These are phyloP conservation scores for Acleris sparsana DNA, from an alignment of 2,888 invertebrate species.

Conservation along the genomic window DNA sequence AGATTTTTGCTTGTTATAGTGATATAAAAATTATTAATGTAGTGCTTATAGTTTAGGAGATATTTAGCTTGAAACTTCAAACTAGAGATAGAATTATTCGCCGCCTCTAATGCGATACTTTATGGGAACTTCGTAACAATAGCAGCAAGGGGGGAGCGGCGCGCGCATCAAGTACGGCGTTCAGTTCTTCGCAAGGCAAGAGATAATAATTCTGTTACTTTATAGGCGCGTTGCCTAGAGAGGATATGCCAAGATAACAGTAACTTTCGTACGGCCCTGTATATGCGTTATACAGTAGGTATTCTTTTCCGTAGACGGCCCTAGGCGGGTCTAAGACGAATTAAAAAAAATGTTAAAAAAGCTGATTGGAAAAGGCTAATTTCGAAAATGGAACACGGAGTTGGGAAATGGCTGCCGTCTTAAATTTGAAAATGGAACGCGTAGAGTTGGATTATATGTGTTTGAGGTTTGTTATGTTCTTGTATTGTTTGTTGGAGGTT, in stretches of 20 bases:
- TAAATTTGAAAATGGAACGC: conserved; percentile 8
- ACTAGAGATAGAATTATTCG: conserved; percentile 77
- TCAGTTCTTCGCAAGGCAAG: conserved; percentile 60
- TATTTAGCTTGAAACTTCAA: conserved; percentile 58
- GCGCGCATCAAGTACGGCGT: conserved; percentile 73
- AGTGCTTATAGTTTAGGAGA: conserved; percentile 40
- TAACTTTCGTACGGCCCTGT: conserved; percentile 81
- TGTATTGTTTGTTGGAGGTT: too few relatives aligned
- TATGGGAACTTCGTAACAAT: conserved; percentile 81
- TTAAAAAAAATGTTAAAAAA: conserved; percentile 51
- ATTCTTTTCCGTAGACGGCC: conserved; percentile 66
- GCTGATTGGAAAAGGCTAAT: conserved; percentile 40
- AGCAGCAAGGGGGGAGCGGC: conserved; percentile 81
- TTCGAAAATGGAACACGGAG: conserved; percentile 45
- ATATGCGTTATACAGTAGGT: conserved; percentile 61
- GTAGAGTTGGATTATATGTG: neutral
- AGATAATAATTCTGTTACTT: conserved; percentile 75
- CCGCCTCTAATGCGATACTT: conserved; percentile 66
- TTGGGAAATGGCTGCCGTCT: neutral
- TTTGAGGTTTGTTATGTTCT: too few relatives aligned
- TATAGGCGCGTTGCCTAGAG: conserved; percentile 81
- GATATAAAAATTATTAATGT: conserved; percentile 45
- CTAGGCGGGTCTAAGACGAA: conserved; percentile 59
- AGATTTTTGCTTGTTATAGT: conserved; percentile 60
- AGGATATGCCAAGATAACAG: conserved; percentile 85